These are phyloP conservation scores for Eupithecia inturbata DNA, from an alignment of 2,888 invertebrate species.

Conservation along the genomic window DNA sequence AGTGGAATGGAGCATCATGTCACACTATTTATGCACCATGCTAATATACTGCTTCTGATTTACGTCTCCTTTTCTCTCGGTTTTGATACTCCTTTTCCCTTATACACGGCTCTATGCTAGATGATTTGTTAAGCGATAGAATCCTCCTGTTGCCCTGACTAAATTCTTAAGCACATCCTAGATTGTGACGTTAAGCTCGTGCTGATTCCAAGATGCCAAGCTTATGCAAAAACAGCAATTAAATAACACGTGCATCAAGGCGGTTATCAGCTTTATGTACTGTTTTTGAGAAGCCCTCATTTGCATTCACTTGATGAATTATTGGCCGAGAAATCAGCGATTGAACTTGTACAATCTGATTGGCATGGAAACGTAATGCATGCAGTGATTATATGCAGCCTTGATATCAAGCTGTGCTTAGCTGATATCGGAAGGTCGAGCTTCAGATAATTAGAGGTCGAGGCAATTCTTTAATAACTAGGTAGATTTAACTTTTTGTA, in stretches of 20 bases:
- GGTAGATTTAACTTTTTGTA: not conserved
- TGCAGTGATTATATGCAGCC: not conserved
- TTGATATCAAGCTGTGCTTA: not conserved
- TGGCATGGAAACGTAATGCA: not conserved
- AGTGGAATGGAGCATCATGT: no score
- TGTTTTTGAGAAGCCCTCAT: not conserved
- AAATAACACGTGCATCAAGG: not conserved
- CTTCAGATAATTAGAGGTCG: not conserved
- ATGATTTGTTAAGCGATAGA: not conserved
- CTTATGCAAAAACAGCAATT: not conserved
- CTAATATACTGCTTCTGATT: not conserved
- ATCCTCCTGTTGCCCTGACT: not conserved
- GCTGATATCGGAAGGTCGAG: not conserved
- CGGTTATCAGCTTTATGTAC: not conserved
- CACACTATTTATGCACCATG: not conserved
- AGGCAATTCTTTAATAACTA: not conserved
- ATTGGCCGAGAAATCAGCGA: not conserved
- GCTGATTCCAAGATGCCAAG: not conserved
- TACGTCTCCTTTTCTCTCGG: not conserved
- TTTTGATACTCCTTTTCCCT: not conserved
- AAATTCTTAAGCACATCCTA: not conserved
- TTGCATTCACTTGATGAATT: not conserved
- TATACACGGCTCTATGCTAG: not conserved
- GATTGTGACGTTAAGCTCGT: not conserved
- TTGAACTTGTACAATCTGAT: not conserved